A percentile compares a stretch with the other conserved stretches of the same genome.
These are phyloP conservation scores for Epinotia nisella DNA, from an alignment of 2,888 invertebrate species.

Conservation along the genomic window DNA sequence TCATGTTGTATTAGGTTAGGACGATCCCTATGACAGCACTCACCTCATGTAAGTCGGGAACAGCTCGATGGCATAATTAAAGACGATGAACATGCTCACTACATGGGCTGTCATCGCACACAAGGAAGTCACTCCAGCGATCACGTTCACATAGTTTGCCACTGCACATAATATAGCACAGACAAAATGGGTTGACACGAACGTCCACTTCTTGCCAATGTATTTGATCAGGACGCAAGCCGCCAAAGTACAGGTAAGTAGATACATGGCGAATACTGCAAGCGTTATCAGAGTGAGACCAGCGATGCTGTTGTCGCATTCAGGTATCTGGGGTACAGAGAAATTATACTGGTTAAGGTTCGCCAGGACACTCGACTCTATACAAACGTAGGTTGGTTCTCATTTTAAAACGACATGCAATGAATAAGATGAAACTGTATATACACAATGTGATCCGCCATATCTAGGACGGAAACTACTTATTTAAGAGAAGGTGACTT, in stretches of 20 bases:
- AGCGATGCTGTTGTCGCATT: conserved; percentile 27
- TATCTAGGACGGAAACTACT: too few species aligned
- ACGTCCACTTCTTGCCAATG: conserved; percentile 40
- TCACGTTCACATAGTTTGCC: conserved; percentile 11
- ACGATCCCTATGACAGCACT: background rate
- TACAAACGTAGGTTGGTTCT: too few species aligned
- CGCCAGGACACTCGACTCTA: too few species aligned
- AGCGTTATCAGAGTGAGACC: conserved; percentile 14
- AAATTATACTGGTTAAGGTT: background rate
- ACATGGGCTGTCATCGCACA: conserved; percentile 21
- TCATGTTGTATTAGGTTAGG: too few species aligned
- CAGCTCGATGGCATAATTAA: conserved; percentile 30
- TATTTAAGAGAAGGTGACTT: too few species aligned
- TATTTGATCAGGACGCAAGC: conserved; percentile 13
- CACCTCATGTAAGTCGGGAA: conserved; percentile 41
- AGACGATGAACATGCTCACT: conserved; percentile 27
- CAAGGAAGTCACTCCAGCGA: conserved; percentile 8
- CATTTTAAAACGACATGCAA: too few species aligned
- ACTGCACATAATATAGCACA: background rate
- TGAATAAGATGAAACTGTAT: too few species aligned
- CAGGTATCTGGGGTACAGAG: conserved; percentile 14
- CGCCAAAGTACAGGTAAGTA: conserved; percentile 8
- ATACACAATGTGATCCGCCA: too few species aligned
- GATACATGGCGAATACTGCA: conserved; percentile 15
- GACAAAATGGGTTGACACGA: conserved; percentile 16